A percentile compares a stretch with the other conserved stretches of the same genome.
Conservation (phyloP, 2,113 vertebrate species). For the Polypterus senegalus region DNA sequence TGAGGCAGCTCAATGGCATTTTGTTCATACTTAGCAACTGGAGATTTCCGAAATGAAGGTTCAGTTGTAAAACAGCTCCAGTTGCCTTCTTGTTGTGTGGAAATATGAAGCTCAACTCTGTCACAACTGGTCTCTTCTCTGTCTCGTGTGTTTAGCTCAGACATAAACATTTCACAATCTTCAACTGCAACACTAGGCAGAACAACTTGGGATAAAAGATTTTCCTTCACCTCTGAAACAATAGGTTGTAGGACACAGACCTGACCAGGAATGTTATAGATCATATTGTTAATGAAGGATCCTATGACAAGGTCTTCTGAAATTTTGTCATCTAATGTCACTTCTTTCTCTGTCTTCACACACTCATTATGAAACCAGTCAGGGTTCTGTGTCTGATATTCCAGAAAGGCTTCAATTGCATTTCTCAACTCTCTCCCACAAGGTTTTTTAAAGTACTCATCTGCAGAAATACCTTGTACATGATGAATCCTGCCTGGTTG, state of each 20-base stretch:
- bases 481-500: conserved; percentile 62
- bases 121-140: conserved; percentile 4
- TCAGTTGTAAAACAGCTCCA: conserved; percentile 9
- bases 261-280: conserved; percentile 1
- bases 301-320: conserved; percentile 24
- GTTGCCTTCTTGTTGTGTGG: not conserved
- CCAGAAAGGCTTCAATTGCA: conserved; percentile 61
- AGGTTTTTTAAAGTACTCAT: conserved; percentile 55
- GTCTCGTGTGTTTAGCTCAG: not conserved
- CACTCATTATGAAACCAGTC: conserved; percentile 79
- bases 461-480: conserved; percentile 52
- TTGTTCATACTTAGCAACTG: too few species aligned
- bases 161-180: not conserved
- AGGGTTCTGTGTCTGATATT: conserved; percentile 54
- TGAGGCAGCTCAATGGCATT: too few species aligned
- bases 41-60: conserved; percentile 7
- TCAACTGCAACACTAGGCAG: conserved; percentile 16
- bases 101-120: not conserved
- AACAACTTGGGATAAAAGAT: conserved; percentile 16
- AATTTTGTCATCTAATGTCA: conserved; percentile 36
- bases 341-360: conserved; percentile 24
- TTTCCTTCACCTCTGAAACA: conserved; percentile 6
- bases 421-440: conserved; percentile 57
- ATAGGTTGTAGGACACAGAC: conserved; percentile 33
- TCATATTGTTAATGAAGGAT: conserved; percentile 19